A percentile compares a stretch with the other conserved stretches of the same genome.
Evolutionary conservation across 2,797 vertebrate species (phyloP).

Genomic region (Clangula hyemalis): DNA sequence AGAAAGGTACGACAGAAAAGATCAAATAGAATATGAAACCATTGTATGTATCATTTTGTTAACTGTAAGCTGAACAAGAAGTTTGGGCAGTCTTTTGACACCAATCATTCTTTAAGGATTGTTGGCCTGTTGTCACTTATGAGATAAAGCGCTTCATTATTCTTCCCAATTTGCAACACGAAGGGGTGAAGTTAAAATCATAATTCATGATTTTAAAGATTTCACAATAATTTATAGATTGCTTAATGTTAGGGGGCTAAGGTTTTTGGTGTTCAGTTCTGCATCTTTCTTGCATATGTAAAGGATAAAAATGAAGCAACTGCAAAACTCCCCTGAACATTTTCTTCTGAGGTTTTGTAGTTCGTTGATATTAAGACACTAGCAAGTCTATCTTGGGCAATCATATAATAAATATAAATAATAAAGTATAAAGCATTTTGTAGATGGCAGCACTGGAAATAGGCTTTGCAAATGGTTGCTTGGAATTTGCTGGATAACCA

Average conservation of each 20-base stretch:
- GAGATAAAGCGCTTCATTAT: not conserved
- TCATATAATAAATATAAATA: not conserved
- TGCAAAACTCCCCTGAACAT: not conserved
- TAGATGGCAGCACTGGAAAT: not conserved
- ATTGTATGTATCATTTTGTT: not conserved
- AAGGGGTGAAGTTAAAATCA: not conserved
- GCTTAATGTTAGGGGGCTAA: not conserved
- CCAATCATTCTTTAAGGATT: not conserved
- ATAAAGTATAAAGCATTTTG: not conserved
- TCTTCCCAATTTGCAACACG: not conserved
- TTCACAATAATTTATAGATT: not conserved
- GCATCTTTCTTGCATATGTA: not conserved
- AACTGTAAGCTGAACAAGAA: not conserved
- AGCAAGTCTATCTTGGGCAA: not conserved
- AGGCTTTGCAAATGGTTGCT: not conserved
- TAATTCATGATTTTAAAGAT: not conserved
- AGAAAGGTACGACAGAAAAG: not conserved
- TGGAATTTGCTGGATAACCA: not conserved
- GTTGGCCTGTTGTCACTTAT: not conserved
- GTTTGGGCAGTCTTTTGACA: not conserved
- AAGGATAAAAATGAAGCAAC: not conserved
- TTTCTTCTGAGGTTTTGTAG: not conserved
- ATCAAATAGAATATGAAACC: not conserved
- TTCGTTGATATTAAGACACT: not conserved
- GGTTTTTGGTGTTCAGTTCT: not conserved